Evolutionary conservation across 2,888 invertebrate genomes (phyloP), one percentile per base, ranked within the genome.

Genomic region (Drosophila koepferae): DNA sequence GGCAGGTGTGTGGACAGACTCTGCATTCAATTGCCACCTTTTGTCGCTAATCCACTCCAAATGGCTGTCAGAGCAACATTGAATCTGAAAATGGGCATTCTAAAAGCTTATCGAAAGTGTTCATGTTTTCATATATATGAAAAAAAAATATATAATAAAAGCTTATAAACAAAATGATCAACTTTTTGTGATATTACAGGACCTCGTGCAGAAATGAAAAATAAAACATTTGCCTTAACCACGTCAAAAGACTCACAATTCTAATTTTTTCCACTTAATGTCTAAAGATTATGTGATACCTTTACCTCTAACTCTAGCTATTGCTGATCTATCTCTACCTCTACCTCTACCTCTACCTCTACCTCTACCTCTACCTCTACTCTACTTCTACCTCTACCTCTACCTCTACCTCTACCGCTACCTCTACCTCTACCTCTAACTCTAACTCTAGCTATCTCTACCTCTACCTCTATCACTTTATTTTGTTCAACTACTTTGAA

Each of bases 21-120:
- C 48, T 46, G 65, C 63, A 59, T 62, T 67, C 67, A 78, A 78
- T 78, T 77, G 77, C 64, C 77, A 74, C 74, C 70, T 62, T 63
- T 54, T 56, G 20, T 44, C 63, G 43, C 62, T 55, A 65, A 63
- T 59, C 58, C 43, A 48, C 40, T 55, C 28, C 28, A 62, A 66
- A 58, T 41, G 59, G 20, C 63, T 49, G 41, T 23, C n/a, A 38
- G 28, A 49, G 31, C 4, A 5, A 46, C 53, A 44, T 44, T 43
- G 20, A 43, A 40, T 53, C 40, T 31, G 2, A 23, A 12, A 41
- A 48, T n/a, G 3, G n/a, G 9, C 9, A 48, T 18, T 23, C 18
- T 3, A 18, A 23, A 48, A 40, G 9, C 41, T 23, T 12, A 1
- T 18, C n/a, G 12, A 55, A 51, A 36, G n/a, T 20, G 20, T 31